phyloP scores from a whole-genome alignment of 2,113 vertebrate species.

The Thalassarche chlororhynchos region DNA sequence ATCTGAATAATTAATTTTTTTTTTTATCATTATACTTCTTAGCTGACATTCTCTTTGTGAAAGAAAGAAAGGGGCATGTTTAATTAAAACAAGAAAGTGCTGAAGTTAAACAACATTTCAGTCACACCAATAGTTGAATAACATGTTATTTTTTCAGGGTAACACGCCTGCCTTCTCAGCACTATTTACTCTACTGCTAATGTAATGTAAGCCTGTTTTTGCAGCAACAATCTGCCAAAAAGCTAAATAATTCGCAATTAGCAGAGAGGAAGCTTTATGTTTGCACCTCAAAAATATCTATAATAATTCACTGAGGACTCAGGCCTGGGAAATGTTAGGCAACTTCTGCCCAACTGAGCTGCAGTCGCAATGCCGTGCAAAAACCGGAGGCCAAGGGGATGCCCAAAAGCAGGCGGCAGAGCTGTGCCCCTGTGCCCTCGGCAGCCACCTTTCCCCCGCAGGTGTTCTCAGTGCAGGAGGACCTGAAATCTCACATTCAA shows the following conservation, averaged over 20 bases:
- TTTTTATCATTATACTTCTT: conserved; percentile 2
- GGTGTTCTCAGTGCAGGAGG: background rate
- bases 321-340: background rate
- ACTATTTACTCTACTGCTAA: background rate
- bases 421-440: background rate
- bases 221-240: conserved; percentile 17
- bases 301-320: background rate
- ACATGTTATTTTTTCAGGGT: background rate
- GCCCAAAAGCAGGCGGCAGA: background rate
- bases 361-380: accelerated
- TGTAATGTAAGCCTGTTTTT: background rate
- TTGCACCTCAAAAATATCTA: background rate
- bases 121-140: background rate
- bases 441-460: background rate
- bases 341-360: background rate
- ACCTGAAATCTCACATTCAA: background rate
- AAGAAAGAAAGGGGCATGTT: conserved; percentile 33
- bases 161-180: background rate
- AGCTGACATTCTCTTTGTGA: background rate
- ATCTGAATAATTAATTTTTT: conserved; percentile 46
- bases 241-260: conserved; percentile 56
- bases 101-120: conserved; percentile 46
- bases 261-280: conserved; percentile 4
- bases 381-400: background rate
- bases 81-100: conserved; percentile 54